Conservation (phyloP, 2,888 invertebrate species). For the Deilephila porcellus region DNA sequence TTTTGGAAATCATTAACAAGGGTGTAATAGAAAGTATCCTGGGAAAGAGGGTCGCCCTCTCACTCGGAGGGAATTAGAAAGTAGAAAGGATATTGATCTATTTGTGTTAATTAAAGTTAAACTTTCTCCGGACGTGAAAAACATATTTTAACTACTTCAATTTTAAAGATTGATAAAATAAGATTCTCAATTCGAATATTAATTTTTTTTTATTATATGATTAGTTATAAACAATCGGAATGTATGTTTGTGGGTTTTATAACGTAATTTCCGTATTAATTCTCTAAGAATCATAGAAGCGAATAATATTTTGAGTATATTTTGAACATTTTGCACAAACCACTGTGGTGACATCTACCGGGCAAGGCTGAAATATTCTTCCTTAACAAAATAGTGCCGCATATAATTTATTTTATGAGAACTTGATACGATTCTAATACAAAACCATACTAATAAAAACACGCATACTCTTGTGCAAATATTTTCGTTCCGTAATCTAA, state of each 20-base stretch:
- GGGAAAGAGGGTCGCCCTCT: slow-evolving; percentile 39
- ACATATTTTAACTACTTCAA: not conserved
- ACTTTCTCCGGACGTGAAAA: slow-evolving; percentile 59
- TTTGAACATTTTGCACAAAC: no score
- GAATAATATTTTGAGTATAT: no score
- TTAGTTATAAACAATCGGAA: not conserved
- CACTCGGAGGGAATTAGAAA: slow-evolving; percentile 52
- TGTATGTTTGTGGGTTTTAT: no score
- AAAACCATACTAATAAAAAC: not conserved
- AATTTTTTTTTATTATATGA: not conserved
- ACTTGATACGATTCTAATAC: not conserved
- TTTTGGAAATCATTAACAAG: slow-evolving; percentile 25
- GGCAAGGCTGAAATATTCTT: no score
- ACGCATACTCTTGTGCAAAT: not conserved
- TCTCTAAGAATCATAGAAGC: no score
- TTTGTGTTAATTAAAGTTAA: slow-evolving; percentile 44
- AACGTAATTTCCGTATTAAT: no score
- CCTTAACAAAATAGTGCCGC: no score
- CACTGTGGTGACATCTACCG: no score
- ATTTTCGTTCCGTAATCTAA: not conserved
- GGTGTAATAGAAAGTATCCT: slow-evolving; percentile 36
- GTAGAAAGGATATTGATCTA: slow-evolving; percentile 48
- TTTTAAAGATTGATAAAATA: not conserved
- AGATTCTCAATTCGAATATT: not conserved
- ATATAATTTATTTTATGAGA: no score